These are phyloP conservation scores for Ploceus nigricollis DNA, from an alignment of 2,113 vertebrate species.

Conservation along the genomic window DNA sequence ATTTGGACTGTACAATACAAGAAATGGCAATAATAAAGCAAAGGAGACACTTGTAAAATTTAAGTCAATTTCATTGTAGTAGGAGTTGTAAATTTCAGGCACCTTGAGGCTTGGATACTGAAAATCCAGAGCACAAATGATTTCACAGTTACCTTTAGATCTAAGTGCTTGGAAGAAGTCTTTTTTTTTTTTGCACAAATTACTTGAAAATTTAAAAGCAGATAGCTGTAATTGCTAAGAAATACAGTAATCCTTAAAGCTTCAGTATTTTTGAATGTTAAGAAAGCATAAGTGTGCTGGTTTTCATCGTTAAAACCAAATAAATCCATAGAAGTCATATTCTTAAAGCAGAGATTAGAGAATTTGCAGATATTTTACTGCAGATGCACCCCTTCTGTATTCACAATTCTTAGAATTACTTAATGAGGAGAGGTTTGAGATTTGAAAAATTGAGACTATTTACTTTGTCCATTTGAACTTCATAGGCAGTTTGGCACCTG, in stretches of 20 bases:
- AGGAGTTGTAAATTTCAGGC: not conserved
- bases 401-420: not conserved
- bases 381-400: accelerated
- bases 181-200: not conserved
- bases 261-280: not conserved
- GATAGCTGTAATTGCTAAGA: not conserved
- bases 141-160: not conserved
- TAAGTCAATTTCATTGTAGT: not conserved
- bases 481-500: not conserved
- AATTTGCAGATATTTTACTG: not conserved
- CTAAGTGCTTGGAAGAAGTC: not conserved
- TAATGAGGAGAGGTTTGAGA: not conserved
- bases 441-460: not conserved
- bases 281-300: not conserved
- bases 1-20: not conserved
- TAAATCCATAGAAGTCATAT: not conserved
- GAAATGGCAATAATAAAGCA: not conserved
- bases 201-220: not conserved
- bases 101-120: not conserved
- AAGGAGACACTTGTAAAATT: not conserved
- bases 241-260: not conserved
- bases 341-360: not conserved
- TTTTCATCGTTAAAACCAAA: not conserved
- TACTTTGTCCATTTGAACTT: not conserved
- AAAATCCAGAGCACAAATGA: not conserved